phyloP scores from a whole-genome alignment of 2,888 invertebrate genomes.

The Aricia artaxerxes region DNA sequence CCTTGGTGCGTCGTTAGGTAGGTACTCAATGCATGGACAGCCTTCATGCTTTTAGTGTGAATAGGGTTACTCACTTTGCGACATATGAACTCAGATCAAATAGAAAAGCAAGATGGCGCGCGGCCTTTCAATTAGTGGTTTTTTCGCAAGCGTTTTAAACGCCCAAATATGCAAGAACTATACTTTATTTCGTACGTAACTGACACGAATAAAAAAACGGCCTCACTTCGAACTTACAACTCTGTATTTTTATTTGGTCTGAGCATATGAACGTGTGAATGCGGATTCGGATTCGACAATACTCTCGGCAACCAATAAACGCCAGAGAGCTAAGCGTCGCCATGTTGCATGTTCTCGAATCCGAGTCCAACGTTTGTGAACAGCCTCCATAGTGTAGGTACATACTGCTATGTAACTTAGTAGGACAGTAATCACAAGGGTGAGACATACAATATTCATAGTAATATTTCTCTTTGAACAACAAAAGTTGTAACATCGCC shows the following conservation, averaged over 20 bases:
- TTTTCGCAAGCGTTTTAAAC: too few relatives aligned
- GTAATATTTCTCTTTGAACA: conserved; percentile 9
- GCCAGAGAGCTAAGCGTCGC: neutral
- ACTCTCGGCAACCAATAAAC: neutral
- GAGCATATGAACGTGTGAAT: neutral
- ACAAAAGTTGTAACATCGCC: conserved; percentile 3
- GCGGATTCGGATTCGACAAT: neutral
- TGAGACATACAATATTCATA: neutral
- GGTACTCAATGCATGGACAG: conserved; percentile 16
- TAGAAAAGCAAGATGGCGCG: neutral
- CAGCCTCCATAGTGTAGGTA: neutral
- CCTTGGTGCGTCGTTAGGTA: neutral
- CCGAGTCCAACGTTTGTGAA: neutral
- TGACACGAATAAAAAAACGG: neutral
- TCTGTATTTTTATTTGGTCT: neutral
- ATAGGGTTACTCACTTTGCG: neutral
- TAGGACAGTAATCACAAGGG: neutral
- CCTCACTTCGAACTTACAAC: too few relatives aligned
- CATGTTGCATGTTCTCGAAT: neutral
- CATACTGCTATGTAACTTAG: neutral
- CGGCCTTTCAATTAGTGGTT: too few relatives aligned
- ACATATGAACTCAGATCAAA: neutral
- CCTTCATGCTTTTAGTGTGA: conserved; percentile 3
- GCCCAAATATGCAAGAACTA: too few relatives aligned
- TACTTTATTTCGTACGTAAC: neutral